phyloP scores from a whole-genome alignment of 2,888 invertebrate genomes.

The Andrena hattorfiana region DNA sequence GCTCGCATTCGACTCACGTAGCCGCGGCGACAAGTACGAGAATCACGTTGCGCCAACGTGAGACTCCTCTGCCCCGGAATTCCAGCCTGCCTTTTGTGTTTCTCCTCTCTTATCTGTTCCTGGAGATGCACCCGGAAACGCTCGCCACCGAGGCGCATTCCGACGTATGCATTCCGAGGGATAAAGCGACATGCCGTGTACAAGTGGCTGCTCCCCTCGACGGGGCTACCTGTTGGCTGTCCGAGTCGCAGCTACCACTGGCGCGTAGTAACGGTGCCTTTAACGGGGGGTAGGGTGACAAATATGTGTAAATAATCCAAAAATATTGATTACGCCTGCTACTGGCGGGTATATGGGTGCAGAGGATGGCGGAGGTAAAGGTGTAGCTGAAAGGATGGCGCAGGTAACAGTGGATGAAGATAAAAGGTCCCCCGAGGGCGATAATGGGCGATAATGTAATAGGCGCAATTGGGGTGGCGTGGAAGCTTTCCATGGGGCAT shows the following conservation, averaged over 20 bases:
- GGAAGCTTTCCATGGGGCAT: not conserved
- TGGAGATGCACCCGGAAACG: conserved; percentile 70
- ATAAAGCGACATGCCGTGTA: conserved; percentile 35
- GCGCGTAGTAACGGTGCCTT: not conserved
- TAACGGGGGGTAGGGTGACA: not conserved
- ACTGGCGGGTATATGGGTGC: not conserved
- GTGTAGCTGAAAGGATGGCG: not conserved
- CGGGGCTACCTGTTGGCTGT: not conserved
- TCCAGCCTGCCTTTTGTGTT: conserved; percentile 64
- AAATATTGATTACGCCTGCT: not conserved
- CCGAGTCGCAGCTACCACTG: not conserved
- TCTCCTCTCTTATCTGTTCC: conserved; percentile 67
- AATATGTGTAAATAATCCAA: not conserved
- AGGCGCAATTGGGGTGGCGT: not conserved
- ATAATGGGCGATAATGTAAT: not conserved
- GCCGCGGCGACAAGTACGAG: conserved; percentile 37
- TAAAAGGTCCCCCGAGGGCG: not conserved
- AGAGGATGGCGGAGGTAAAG: not conserved
- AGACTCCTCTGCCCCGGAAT: conserved; percentile 71
- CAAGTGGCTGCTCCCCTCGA: not conserved
- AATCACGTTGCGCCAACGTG: conserved; percentile 65
- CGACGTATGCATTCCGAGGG: conserved; percentile 42
- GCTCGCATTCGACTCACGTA: conserved; percentile 53
- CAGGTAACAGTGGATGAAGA: not conserved
- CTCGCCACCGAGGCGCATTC: conserved; percentile 36